Conservation (phyloP, 2,888 invertebrate species). For the Chrysolina oricalcia region DNA sequence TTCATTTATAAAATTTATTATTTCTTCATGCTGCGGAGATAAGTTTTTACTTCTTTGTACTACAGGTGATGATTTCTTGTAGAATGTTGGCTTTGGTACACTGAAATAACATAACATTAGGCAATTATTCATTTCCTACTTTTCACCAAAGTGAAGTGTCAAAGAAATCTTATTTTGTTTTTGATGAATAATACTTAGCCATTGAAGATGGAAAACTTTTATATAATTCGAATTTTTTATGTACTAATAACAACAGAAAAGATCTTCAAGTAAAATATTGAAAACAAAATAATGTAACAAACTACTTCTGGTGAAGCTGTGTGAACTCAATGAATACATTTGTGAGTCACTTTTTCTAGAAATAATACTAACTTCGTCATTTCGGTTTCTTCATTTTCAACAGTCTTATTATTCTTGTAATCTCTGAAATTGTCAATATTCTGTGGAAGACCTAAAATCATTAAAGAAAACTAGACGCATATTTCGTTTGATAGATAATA, state of each 20-base stretch:
- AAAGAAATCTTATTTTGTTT: neutral
- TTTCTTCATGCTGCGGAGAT: constrained; percentile 89
- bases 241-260: too few species aligned
- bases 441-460: constrained; percentile 81
- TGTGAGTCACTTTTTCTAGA: constrained; percentile 15
- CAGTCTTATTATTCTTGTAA: constrained; percentile 80
- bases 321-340: too few species aligned
- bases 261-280: too few species aligned
- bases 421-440: constrained; percentile 86
- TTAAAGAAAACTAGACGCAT: neutral
- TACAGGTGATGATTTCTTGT: constrained; percentile 72
- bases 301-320: too few species aligned
- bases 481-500: constrained; percentile 18
- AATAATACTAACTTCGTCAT: constrained; percentile 75
- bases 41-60: constrained; percentile 77
- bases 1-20: constrained; percentile 89
- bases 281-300: neutral
- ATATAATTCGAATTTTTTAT: too few species aligned
- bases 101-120: constrained; percentile 69
- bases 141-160: neutral
- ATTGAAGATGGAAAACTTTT: too few species aligned
- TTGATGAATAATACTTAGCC: too few species aligned
- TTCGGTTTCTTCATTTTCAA: constrained; percentile 80
- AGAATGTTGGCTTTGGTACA: constrained; percentile 88
- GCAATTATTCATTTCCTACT: neutral